Evolutionary conservation across 2,797 vertebrate genomes (phyloP).

Genomic region (Trachurus trachurus): DNA sequence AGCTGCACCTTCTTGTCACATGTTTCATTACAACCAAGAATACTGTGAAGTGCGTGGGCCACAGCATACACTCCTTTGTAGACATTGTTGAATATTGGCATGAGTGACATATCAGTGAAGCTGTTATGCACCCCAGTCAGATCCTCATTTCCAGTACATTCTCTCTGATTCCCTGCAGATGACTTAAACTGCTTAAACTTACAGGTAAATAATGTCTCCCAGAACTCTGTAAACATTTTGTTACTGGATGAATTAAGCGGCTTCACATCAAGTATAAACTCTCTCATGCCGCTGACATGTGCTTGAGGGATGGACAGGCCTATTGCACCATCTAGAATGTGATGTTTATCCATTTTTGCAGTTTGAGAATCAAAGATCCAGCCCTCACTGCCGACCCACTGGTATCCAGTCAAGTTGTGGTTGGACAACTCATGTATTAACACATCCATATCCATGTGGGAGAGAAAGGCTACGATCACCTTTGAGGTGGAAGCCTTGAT

Average conservation of each 20-base stretch:
- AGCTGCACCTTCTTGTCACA: slow-evolving; percentile 63
- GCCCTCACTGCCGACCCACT: slow-evolving; percentile 82
- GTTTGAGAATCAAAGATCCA: slow-evolving; percentile 82
- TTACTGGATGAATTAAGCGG: slow-evolving; percentile 68
- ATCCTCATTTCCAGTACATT: slow-evolving; percentile 75
- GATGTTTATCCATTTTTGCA: slow-evolving; percentile 63
- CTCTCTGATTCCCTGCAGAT: slow-evolving; percentile 7
- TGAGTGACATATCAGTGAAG: slow-evolving; percentile 81
- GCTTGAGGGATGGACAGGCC: slow-evolving; percentile 80
- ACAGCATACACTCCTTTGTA: slow-evolving; percentile 85
- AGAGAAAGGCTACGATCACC: slow-evolving; percentile 73
- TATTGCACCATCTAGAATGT: slow-evolving; percentile 81
- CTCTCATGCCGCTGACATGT: slow-evolving; percentile 74
- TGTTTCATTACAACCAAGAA: slow-evolving; percentile 73
- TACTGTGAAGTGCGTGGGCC: slow-evolving; percentile 77
- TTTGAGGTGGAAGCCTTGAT: slow-evolving; percentile 83
- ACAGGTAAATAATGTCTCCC: slow-evolving; percentile 81
- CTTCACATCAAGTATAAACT: slow-evolving; percentile 77
- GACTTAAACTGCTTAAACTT: slow-evolving; percentile 29
- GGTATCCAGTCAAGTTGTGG: slow-evolving; percentile 80
- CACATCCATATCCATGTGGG: slow-evolving; percentile 64
- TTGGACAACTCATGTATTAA: slow-evolving; percentile 57
- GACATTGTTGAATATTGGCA: slow-evolving; percentile 81
- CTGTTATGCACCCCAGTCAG: slow-evolving; percentile 65
- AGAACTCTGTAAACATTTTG: slow-evolving; percentile 75